Conservation (phyloP, 2,888 invertebrate species). For the Petrolisthes cinctipes region DNA sequence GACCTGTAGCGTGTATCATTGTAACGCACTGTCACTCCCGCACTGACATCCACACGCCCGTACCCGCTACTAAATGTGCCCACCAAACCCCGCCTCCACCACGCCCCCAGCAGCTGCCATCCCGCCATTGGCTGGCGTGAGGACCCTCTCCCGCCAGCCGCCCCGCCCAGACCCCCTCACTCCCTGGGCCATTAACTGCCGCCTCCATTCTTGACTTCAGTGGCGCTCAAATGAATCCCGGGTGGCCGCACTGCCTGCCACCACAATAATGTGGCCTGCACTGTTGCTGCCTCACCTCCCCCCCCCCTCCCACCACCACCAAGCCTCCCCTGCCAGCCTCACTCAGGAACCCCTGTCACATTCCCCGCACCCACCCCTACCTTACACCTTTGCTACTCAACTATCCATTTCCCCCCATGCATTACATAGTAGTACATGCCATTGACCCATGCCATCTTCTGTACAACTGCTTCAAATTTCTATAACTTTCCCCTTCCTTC, state of each 20-base stretch:
- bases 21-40: slow-evolving; percentile 39
- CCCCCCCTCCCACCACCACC: not conserved
- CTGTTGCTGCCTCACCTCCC: not conserved
- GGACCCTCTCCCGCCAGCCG: not conserved
- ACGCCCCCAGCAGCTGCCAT: not conserved
- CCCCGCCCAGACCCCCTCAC: slow-evolving; percentile 32
- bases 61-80: slow-evolving; percentile 40
- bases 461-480: too few species aligned
- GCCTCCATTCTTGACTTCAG: slow-evolving; percentile 57
- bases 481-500: too few species aligned
- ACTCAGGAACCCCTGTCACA: not conserved
- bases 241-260: slow-evolving; percentile 37
- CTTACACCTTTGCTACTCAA: too few species aligned
- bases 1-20: slow-evolving; percentile 63
- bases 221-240: slow-evolving; percentile 59
- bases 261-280: slow-evolving; percentile 42
- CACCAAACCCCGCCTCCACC: slow-evolving; percentile 43
- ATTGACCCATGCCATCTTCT: too few species aligned
- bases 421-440: too few species aligned
- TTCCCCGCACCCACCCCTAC: too few species aligned
- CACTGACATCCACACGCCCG: slow-evolving; percentile 37
- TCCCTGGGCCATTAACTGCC: slow-evolving; percentile 51
- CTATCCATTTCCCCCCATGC: too few species aligned
- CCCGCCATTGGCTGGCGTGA: not conserved
- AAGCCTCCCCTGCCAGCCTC: not conserved